Conservation (phyloP, 2,888 invertebrate species). For the Pammene fasciana region DNA sequence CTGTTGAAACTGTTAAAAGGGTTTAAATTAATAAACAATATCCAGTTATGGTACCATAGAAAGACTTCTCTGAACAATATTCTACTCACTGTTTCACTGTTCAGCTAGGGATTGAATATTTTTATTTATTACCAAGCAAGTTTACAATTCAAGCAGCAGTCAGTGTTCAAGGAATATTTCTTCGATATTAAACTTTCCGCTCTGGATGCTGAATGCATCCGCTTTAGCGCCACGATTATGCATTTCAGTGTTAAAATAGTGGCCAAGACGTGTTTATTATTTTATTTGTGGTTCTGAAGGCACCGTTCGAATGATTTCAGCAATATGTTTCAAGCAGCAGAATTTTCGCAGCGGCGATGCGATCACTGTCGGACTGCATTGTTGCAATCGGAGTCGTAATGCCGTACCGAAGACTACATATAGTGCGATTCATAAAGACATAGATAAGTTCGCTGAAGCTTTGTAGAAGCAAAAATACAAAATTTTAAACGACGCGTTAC, state of each 20-base stretch:
- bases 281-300: not conserved
- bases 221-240: conserved; percentile 18
- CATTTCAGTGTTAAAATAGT: conserved; percentile 15
- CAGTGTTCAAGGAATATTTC: conserved; percentile 31
- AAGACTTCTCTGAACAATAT: not conserved
- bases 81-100: not conserved
- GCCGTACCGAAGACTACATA: too few relatives aligned
- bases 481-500: too few relatives aligned
- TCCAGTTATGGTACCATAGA: not conserved
- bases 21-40: too few relatives aligned
- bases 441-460: too few relatives aligned
- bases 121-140: conserved; percentile 36
- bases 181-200: conserved; percentile 26
- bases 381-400: too few relatives aligned
- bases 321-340: not conserved
- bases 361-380: too few relatives aligned
- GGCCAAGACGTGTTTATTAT: conserved; percentile 1
- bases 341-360: too few relatives aligned
- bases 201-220: conserved; percentile 27
- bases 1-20: too few relatives aligned
- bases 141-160: conserved; percentile 30
- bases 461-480: too few relatives aligned
- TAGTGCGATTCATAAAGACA: too few relatives aligned
- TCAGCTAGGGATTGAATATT: conserved; percentile 30
- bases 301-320: not conserved